phyloP scores from a whole-genome alignment of 2,888 invertebrate genomes.

The Chrysolina oricalcia region DNA sequence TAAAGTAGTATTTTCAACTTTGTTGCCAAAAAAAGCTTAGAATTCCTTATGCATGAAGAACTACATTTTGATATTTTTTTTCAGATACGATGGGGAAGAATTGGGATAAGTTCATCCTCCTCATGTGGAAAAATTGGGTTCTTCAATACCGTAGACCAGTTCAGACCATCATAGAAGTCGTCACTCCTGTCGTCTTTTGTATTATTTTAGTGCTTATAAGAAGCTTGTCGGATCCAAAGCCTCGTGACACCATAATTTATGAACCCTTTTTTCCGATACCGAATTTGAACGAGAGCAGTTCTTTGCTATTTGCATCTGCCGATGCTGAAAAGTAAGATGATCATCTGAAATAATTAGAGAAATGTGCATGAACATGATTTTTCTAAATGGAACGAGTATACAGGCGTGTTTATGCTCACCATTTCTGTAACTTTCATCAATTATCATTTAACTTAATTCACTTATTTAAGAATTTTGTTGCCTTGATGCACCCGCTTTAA shows the following conservation, averaged over 20 bases:
- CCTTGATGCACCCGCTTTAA: no score
- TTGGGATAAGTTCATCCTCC: constrained; percentile 77
- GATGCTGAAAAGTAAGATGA: not conserved
- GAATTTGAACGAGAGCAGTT: not conserved
- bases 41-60: no score
- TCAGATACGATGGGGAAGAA: constrained; percentile 55
- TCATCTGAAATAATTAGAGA: no score
- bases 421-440: no score
- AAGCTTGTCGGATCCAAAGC: constrained; percentile 77
- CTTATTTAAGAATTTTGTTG: no score
- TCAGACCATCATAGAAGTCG: constrained; percentile 80
- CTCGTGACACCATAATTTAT: constrained; percentile 66
- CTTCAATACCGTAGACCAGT: constrained; percentile 83
- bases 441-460: no score
- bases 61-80: no score
- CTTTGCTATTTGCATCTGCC: not conserved
- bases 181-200: constrained; percentile 79
- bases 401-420: no score
- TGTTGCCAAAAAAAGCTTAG: no score
- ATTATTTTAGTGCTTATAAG: constrained; percentile 81
- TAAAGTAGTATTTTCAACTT: no score
- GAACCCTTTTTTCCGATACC: constrained; percentile 54
- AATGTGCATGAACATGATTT: no score
- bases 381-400: no score
- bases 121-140: constrained; percentile 89